Evolutionary conservation across 2,113 vertebrate species (phyloP), one percentile per base, ranked within the genome.

Genomic region (Coregonus clupeaformis): DNA sequence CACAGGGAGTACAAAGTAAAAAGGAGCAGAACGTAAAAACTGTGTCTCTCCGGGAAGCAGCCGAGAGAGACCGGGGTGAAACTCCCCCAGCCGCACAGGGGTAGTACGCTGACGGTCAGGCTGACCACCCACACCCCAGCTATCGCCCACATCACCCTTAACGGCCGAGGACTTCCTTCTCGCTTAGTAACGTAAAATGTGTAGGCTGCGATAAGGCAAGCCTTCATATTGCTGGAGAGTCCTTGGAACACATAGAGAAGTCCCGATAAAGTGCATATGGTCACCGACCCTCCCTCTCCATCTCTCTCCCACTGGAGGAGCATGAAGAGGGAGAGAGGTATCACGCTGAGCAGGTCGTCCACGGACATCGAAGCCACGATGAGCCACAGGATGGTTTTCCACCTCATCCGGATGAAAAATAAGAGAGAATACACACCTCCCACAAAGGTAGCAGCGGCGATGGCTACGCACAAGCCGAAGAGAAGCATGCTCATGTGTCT

Each of bases 241-340:
- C 96, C 97, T 84, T 98, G 97, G 86, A 97, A 96, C 66, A 96
- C 81, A 84, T 98, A 99, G 0, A 97, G 82, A 59, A 97, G 91
- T 0, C 96, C 98, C 0, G 96, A 95, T 59, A 94, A 81, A 69
- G 94, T 92, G 89, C 98, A 99, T 68, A 95, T 82, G 52, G 90
- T 60, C 73, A 84, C 89, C 9, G 93, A 89, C 12, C 91, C 80
- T 60, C 36, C 74, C 2, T 88, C 77, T 0, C 75, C 73, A 14
- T 82, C 78, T 0, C 75, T 65, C 11, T 92, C 91, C 98, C 96
- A 97, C 87, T 96, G 97, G 0, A 86, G 79, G 73, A 95, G 72
- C 92, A 96, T 88, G 87, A 98, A 97, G 67, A 98, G 86, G 66
- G 93, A 93, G 65, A 94, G 91, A 0, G 97, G 93, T 25, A 94